Percentiles rank a stretch among this genome's conserved stretches.
phyloP scores from a whole-genome alignment of 2,888 invertebrate genomes.

The Minunthozetes semirufus region DNA sequence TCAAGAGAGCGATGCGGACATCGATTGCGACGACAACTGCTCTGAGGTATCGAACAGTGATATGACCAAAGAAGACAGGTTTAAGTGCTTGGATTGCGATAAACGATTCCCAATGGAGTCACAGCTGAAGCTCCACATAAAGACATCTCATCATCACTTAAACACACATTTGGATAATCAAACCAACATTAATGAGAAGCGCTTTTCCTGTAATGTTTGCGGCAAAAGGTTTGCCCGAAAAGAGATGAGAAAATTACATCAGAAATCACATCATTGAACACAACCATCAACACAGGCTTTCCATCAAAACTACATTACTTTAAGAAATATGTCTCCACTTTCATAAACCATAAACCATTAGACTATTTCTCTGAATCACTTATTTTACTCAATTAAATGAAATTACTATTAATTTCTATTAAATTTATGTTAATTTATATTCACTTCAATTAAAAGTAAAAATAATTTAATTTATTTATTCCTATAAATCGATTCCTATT shows the following conservation, averaged over 20 bases:
- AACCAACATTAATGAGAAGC: conserved; percentile 50
- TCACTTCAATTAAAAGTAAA: too few relatives aligned
- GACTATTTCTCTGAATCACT: neutral
- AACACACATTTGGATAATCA: conserved; percentile 49
- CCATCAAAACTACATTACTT: neutral
- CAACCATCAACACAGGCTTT: neutral
- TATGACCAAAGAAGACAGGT: conserved; percentile 42
- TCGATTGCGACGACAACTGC: conserved; percentile 72
- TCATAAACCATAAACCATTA: neutral
- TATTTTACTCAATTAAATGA: neutral
- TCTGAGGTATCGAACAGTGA: conserved; percentile 67
- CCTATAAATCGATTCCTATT: neutral
- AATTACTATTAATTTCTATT: too few relatives aligned
- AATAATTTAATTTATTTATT: neutral
- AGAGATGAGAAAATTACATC: conserved; percentile 49
- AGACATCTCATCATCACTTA: conserved; percentile 47
- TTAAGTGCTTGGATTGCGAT: conserved; percentile 51
- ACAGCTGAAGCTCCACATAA: conserved; percentile 52
- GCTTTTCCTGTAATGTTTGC: conserved; percentile 51
- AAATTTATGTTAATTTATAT: neutral
- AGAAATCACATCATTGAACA: conserved; percentile 47
- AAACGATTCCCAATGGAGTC: conserved; percentile 51
- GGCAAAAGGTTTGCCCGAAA: conserved; percentile 49
- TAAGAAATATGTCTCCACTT: neutral
- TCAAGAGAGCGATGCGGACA: conserved; percentile 56